Conservation (phyloP, 2,797 vertebrate genomes). For the Spinus pinus region DNA sequence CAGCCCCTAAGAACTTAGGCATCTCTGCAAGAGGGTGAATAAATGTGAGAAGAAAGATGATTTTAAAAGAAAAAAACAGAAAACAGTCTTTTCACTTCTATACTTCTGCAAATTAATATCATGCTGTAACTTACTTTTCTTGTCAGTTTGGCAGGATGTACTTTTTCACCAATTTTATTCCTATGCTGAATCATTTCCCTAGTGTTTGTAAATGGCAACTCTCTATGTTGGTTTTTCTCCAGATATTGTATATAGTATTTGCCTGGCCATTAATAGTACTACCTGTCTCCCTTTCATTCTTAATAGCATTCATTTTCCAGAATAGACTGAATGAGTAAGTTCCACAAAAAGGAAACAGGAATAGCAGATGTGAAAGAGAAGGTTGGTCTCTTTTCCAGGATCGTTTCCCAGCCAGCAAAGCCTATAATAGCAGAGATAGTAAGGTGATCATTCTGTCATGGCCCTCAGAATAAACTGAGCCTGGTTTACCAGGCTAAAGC, state of each 20-base stretch:
- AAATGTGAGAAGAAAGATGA: background rate
- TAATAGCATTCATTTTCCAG: background rate
- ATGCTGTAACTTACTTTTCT: background rate
- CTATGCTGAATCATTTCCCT: background rate
- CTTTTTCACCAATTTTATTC: slow-evolving; percentile 26
- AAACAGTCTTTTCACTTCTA: background rate
- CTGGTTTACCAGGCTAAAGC: background rate
- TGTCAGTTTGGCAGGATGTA: slow-evolving; percentile 14
- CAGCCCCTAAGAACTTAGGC: background rate
- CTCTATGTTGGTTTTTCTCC: background rate
- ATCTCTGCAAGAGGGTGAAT: background rate
- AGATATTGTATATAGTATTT: background rate
- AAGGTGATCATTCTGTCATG: background rate
- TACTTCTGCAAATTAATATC: background rate
- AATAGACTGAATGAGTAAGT: background rate
- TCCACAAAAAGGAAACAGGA: background rate
- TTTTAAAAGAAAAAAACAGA: background rate
- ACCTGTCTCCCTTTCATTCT: background rate
- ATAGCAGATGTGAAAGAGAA: background rate
- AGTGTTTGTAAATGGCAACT: slow-evolving; percentile 1
- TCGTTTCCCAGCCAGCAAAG: background rate
- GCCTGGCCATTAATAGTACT: background rate
- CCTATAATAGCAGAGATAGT: background rate
- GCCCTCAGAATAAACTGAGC: background rate
- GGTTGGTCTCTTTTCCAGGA: background rate